A percentile compares a stretch with the other conserved stretches of the same genome.
These are phyloP conservation scores for Pogoniulus pusillus DNA, from an alignment of 2,797 vertebrate species.

Conservation along the genomic window DNA sequence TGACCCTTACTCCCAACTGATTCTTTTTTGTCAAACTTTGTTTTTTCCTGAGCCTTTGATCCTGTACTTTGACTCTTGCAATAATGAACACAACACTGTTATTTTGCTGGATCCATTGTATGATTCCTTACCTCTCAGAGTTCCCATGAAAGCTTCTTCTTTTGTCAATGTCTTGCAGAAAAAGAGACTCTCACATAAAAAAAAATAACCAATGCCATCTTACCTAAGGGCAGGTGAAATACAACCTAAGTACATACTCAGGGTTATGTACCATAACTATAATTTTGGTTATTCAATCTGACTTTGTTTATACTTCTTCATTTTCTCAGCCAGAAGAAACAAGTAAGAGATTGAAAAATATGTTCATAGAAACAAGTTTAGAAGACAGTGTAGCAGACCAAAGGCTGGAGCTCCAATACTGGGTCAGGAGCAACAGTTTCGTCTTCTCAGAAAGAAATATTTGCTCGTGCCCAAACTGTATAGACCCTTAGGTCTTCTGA, in stretches of 20 bases:
- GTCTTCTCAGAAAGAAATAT: neutral
- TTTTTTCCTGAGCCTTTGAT: slow-evolving; percentile 62
- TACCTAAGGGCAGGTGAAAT: neutral
- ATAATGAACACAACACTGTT: slow-evolving; percentile 8
- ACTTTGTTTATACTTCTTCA: neutral
- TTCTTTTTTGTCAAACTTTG: slow-evolving; percentile 55
- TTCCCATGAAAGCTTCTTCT: neutral
- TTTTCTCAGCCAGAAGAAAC: neutral
- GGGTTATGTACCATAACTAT: neutral
- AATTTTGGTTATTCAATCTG: neutral
- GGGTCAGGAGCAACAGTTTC: neutral
- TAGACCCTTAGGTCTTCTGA: neutral
- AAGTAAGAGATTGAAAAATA: neutral
- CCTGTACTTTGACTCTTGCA: slow-evolving; percentile 37
- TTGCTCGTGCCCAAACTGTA: neutral
- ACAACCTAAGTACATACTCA: neutral
- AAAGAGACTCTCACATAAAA: neutral
- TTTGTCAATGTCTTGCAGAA: neutral
- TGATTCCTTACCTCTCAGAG: neutral
- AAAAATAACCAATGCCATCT: neutral
- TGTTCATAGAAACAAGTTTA: neutral
- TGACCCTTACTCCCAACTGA: slow-evolving; percentile 55
- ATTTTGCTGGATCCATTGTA: slow-evolving; percentile 5
- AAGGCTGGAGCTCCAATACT: neutral
- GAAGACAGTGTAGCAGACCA: neutral